Base-by-base conservation (phyloP, 2,113 vertebrate species). In the Danio rerio region DNA sequence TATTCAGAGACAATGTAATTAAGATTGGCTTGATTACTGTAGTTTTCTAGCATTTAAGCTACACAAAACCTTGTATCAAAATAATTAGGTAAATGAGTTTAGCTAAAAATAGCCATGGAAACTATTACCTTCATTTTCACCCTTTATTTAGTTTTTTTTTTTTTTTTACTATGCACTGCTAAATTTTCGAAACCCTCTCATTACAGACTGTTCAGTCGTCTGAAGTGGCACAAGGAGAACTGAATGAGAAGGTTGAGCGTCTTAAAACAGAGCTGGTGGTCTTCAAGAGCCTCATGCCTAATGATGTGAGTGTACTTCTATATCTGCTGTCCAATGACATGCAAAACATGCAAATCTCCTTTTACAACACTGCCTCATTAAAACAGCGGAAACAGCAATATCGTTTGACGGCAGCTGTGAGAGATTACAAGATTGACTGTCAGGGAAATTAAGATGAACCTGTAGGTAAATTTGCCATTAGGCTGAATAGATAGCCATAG, bases 211-310 rank as follows among this genome's bases (percentile, higher is more conserved):
- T 95, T 0, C 95, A 96, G 81, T 95, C 96, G 76, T 95, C 96
- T 0, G 95, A 96, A 47, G 92, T 91, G 63, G 92, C 96, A 50
- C 95, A 95, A 85, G 94, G 94, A 84, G 95, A 96, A 89, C 80
- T 97, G 72, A 96, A 91, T 0, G 94, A 95, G 86, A 96, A 95
- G 87, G 95, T 97, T 0, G 95, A 96, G 70, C 88, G 94, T 20
- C 92, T 97, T 83, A 96, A 96, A 88, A 93, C 95, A 0, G 96
- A 97, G 63, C 93, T 97, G 45, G 95, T 96, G 79, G 95, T 97
- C 85, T 97, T 96, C 91, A 96, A 96, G 89, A 94, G 95, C 84
- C 94, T 96, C 83, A 95, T 97, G 95, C 95, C 94, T 89, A 9
- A 55, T 52, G 96, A 97, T 15, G 96, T 97, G 91, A 95, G 95